A percentile compares a stretch with the other conserved stretches of the same genome.
phyloP scores from a whole-genome alignment of 2,797 vertebrate species.

The Argya squamiceps region DNA sequence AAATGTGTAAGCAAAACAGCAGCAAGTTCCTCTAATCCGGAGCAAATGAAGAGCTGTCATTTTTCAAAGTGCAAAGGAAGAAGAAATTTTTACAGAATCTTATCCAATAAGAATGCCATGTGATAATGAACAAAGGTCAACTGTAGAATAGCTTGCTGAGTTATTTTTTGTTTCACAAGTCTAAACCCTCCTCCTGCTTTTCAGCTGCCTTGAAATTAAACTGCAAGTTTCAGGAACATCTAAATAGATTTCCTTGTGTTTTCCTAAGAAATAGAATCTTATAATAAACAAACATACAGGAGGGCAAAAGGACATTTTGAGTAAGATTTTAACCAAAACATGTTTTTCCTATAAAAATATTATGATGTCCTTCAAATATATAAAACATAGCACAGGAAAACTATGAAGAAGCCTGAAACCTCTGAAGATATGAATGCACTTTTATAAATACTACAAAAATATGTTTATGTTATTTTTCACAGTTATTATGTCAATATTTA shows the following conservation, averaged over 20 bases:
- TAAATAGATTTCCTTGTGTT: constrained; percentile 64
- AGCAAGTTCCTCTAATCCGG: not conserved
- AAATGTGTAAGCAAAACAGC: not conserved
- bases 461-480: constrained; percentile 26
- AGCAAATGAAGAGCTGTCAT: not conserved
- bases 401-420: constrained; percentile 15
- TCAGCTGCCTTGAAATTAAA: constrained; percentile 41
- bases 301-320: constrained; percentile 62
- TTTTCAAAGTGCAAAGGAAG: constrained; percentile 1
- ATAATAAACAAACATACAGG: constrained; percentile 64
- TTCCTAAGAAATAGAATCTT: constrained; percentile 66
- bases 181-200: not conserved
- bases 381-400: constrained; percentile 55
- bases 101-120: not conserved
- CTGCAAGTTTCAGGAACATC: constrained; percentile 58
- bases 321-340: constrained; percentile 66
- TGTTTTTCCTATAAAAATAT: constrained; percentile 71
- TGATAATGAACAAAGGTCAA: not conserved
- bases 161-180: constrained; percentile 45
- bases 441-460: constrained; percentile 25
- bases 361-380: constrained; percentile 62
- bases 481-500: constrained; percentile 26
- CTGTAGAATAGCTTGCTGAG: not conserved
- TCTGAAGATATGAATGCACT: constrained; percentile 13
- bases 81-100: not conserved